phyloP scores from a whole-genome alignment of 2,888 invertebrate genomes.

The Caenorhabditis virilis region DNA sequence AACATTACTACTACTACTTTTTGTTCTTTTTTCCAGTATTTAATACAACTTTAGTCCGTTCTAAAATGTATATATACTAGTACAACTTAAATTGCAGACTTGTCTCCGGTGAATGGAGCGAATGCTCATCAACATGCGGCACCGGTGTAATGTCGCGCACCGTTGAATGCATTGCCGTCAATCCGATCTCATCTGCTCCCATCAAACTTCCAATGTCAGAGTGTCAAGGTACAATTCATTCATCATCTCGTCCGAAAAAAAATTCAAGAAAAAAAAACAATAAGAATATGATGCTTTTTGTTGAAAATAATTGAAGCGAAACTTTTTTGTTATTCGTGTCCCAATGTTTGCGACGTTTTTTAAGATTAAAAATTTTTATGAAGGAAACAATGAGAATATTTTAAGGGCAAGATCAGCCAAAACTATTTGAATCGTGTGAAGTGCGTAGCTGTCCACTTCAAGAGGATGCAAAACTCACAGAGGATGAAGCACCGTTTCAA shows the following conservation, averaged over 20 bases:
- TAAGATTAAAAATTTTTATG: background rate
- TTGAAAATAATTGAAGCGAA: too few relatives aligned
- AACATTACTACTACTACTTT: too few relatives aligned
- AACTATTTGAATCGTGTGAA: conserved; percentile 65
- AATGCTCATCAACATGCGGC: conserved; percentile 55
- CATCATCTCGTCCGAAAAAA: too few relatives aligned
- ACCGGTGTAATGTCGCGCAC: conserved; percentile 53
- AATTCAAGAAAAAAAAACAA: too few relatives aligned
- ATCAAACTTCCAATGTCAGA: conserved; percentile 66
- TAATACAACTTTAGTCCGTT: too few relatives aligned
- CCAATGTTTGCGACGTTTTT: too few relatives aligned
- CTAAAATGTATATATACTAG: too few relatives aligned
- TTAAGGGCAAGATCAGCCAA: conserved; percentile 58
- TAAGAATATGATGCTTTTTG: too few relatives aligned
- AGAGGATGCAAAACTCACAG: conserved; percentile 42
- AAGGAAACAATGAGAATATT: conserved; percentile 3
- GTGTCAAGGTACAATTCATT: conserved; percentile 66
- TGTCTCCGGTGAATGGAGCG: conserved; percentile 48
- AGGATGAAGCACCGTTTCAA: conserved; percentile 35
- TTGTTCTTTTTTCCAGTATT: too few relatives aligned
- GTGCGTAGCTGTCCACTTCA: conserved; percentile 56
- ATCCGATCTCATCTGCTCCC: conserved; percentile 58
- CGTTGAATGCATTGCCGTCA: conserved; percentile 58
- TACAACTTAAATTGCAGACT: conserved; percentile 42
- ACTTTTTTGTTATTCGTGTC: too few relatives aligned